These are phyloP conservation scores for Artemia franciscana DNA, from an alignment of 1,140 invertebrate species.

Conservation along the genomic window DNA sequence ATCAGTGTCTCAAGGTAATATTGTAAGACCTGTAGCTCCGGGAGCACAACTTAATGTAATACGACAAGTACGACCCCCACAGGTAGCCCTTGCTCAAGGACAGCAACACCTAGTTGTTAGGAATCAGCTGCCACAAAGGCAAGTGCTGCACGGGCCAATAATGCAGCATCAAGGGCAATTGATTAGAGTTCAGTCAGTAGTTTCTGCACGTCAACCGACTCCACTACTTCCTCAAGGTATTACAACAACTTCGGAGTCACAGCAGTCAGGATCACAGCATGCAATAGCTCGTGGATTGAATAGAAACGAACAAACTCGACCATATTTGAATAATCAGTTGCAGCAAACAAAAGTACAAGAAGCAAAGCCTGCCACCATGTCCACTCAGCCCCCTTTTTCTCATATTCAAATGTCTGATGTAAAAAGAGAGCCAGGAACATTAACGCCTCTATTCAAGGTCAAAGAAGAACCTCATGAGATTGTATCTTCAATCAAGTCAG, in stretches of 20 bases:
- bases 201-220: background rate
- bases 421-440: background rate
- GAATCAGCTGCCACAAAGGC: background rate
- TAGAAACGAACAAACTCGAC: background rate
- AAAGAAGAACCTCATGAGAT: slow-evolving; percentile 3
- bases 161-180: background rate
- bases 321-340: background rate
- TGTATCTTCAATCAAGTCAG: background rate
- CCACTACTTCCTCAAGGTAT: background rate
- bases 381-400: too few species aligned
- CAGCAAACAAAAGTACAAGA: background rate
- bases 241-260: background rate
- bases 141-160: background rate
- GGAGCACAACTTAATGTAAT: background rate
- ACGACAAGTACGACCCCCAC: background rate
- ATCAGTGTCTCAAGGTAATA: background rate
- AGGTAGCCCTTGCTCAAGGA: background rate
- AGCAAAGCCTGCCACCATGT: background rate
- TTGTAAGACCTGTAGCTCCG: background rate
- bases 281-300: background rate
- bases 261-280: background rate
- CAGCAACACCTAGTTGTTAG: background rate
- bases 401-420: background rate
- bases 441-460: background rate
- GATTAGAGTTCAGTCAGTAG: background rate